These are phyloP conservation scores for Dissostichus mawsoni DNA, from an alignment of 2,113 vertebrate species.

Conservation along the genomic window DNA sequence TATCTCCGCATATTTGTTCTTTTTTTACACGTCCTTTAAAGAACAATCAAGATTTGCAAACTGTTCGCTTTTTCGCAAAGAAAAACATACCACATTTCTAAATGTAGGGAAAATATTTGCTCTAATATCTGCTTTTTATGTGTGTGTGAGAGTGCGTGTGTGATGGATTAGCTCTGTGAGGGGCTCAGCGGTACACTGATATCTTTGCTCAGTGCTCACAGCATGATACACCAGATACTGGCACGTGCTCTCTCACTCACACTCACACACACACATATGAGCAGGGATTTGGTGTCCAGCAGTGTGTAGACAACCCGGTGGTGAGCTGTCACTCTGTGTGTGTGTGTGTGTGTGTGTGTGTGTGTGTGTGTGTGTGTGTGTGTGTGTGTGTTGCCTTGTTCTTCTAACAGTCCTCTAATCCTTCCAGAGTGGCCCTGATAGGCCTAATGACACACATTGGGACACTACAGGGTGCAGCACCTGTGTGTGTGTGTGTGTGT, in stretches of 20 bases:
- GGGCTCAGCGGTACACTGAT: constrained; percentile 79
- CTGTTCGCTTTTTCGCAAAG: not conserved
- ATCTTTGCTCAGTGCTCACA: constrained; percentile 81
- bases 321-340: constrained; percentile 64
- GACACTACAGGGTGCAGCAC: constrained; percentile 73
- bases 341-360: constrained; percentile 51
- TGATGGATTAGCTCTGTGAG: constrained; percentile 77
- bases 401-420: constrained; percentile 81
- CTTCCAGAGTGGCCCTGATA: constrained; percentile 81
- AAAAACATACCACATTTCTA: not conserved
- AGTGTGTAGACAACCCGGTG: constrained; percentile 71
- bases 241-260: constrained; percentile 63
- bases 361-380: constrained; percentile 56
- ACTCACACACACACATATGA: constrained; percentile 26
- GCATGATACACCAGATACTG: constrained; percentile 77
- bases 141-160: constrained; percentile 49
- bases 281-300: constrained; percentile 76
- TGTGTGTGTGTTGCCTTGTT: constrained; percentile 60
- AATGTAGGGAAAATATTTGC: not conserved
- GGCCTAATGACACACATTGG: constrained; percentile 81
- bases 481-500: constrained; percentile 43
- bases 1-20: not conserved
- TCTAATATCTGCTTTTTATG: constrained; percentile 35
- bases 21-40: not conserved
- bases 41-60: not conserved